Conservation (phyloP, 92 coral and sea anemone species). For the Heteractis magnifica region DNA sequence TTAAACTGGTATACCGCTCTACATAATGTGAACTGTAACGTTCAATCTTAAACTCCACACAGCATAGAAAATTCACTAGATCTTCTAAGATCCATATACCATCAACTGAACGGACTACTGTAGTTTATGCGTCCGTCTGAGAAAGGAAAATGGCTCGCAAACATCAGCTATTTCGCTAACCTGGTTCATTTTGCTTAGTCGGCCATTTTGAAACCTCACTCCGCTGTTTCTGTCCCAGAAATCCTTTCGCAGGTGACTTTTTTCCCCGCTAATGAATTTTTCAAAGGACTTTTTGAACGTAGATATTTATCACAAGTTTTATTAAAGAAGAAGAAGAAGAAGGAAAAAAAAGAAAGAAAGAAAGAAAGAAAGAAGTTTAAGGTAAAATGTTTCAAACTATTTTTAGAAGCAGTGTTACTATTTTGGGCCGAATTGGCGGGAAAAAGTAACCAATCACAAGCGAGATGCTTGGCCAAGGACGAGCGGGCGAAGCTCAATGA, state of each 20-base stretch:
- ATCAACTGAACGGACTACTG: not conserved
- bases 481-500: not conserved
- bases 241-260: not conserved
- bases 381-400: not conserved
- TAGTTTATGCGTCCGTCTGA: not conserved
- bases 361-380: too few species aligned
- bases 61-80: not conserved
- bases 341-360: too few species aligned
- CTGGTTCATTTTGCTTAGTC: constrained; percentile 13
- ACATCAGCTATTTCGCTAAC: constrained; percentile 6
- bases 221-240: constrained; percentile 19
- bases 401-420: not conserved
- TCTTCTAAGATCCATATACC: not conserved
- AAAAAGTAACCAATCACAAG: not conserved
- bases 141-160: not conserved
- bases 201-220: constrained; percentile 35
- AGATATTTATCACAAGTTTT: not conserved
- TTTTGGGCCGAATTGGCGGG: not conserved
- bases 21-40: not conserved
- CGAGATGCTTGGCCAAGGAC: not conserved
- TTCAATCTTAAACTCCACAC: not conserved
- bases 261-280: not conserved
- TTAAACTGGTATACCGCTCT: not conserved
- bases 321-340: not conserved
- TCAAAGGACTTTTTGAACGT: not conserved